phyloP scores from a whole-genome alignment of 2,113 vertebrate species.

The Hypocryptadius cinnamomeus region DNA sequence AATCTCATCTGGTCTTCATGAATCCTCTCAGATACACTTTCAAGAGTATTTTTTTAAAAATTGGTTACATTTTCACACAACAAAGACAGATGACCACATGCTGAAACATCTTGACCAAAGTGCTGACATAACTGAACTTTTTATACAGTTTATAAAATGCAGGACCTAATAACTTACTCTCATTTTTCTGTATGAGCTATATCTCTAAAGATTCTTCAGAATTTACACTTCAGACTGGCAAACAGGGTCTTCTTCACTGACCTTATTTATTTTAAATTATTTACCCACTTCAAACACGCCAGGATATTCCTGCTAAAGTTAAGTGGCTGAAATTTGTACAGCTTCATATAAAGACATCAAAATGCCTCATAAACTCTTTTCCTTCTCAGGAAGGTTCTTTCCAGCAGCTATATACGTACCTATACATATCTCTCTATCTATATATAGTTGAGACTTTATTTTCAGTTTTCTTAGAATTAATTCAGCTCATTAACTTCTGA shows the following conservation, averaged over 20 bases:
- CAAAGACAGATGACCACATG: neutral
- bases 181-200: neutral
- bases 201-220: neutral
- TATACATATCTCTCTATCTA: neutral
- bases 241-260: constrained; percentile 18
- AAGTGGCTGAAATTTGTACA: constrained; percentile 35
- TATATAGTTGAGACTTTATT: constrained; percentile 17
- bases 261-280: constrained; percentile 44
- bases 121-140: neutral
- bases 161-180: neutral
- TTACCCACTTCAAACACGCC: neutral
- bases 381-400: constrained; percentile 1
- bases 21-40: neutral
- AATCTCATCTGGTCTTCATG: neutral
- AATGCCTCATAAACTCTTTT: constrained; percentile 51
- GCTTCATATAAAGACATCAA: constrained; percentile 17
- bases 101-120: neutral
- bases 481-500: constrained; percentile 51
- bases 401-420: neutral
- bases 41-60: neutral
- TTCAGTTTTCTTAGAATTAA: constrained; percentile 41
- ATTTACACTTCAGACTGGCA: constrained; percentile 8
- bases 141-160: neutral
- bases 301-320: neutral
- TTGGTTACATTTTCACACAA: neutral